Base-by-base conservation (phyloP, 2,113 vertebrate genomes). In the Mystacornis crossleyi region DNA sequence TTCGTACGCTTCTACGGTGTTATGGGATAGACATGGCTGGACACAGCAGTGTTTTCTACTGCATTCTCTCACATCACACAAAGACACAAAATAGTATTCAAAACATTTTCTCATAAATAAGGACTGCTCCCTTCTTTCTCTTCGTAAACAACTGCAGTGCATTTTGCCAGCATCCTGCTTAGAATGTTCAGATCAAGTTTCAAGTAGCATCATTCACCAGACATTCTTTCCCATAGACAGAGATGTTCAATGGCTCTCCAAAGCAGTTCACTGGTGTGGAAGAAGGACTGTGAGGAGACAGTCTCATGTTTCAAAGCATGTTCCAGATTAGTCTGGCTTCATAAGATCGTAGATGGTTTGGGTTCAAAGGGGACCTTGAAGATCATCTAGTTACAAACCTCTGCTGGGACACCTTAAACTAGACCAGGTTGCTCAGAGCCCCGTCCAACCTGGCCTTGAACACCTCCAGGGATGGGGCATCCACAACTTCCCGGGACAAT, bases 381-480 rank as follows among this genome's bases (percentile, higher is more conserved):
- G 23, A 66, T 50, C 15, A n/a, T 13, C 51, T 25, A 24, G 12
- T 36, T 65, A 57, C 33, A 73, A 73, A 16, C 1, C 5, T 9
- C 23, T 58, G 5, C 38, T 38, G 18, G 50, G 17, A 28, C 50
- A 50, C 26, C 12, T 36, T 65, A 34, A 72, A 72, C 47, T 16
- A 15, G 25, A 64, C 9, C 14, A 36, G 16, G 17, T 8, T 57
- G 9, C 26, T 80, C 31, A 81, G 33, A 50, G 6, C 40, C 5
- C 4, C 11, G 43, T 43, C 36, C 0, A 0, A 6, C 8, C 21
- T 5, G 2, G 4, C 10, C 36, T 36, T 58, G 58, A 58, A 33
- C 8, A 50, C 12, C 18, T 33, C 21, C 28, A 36, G 17, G 17
- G 42, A 8, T 36, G 9, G 31, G 9, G 6, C 20, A 72, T 19